Base-by-base conservation (phyloP, 2,888 invertebrate species). In the Ormyrus nitidulus region DNA sequence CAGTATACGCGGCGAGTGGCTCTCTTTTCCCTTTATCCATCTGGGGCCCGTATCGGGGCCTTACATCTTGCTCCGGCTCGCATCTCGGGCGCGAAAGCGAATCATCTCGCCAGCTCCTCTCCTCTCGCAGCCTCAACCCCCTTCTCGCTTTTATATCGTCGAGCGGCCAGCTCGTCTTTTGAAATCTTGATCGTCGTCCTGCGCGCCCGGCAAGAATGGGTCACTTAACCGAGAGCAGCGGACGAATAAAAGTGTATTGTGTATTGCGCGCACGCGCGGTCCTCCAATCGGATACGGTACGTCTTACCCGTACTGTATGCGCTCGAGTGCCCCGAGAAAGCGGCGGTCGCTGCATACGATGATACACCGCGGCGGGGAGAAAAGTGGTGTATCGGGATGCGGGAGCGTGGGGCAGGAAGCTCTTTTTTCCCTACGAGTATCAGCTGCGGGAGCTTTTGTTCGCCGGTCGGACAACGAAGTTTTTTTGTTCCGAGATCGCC, bases 131-230 rank as follows among this genome's bases (percentile, higher is more conserved):
- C 73, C 34, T 68, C 69, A 5, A 13, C 64, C 70, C n/a, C 61
- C 70, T 49, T 49, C 58, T 49, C 56, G 19, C 65, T 44, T 66
- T n/a, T 10, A 1, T 46, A 19, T 65, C 51, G 62, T 69, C 19
- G n/a, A 64, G 58, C 46, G 13, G 53, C 13, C 76, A 0, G 53
- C 48, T 19, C 71, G 71, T 74, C 68, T 66, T 66, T 59, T 68
- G 64, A 77, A 73, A 82, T 77, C 81, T 77, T 76, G 79, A 82
- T 82, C 80, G 66, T 64, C 73, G 65, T 81, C 78, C 34, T 34
- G 34, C 34, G 34, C 34, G 73, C 71, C 59, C 46, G 44, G 13
- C 62, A 58, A 71, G 77, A 81, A 83, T 80, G 62, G 71, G 58
- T 69, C 70, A 81, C 79, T 75, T 79, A 79, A 78, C 34, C 53